Base-by-base conservation (phyloP, 2,113 vertebrate genomes). In the Merops nubicus region DNA sequence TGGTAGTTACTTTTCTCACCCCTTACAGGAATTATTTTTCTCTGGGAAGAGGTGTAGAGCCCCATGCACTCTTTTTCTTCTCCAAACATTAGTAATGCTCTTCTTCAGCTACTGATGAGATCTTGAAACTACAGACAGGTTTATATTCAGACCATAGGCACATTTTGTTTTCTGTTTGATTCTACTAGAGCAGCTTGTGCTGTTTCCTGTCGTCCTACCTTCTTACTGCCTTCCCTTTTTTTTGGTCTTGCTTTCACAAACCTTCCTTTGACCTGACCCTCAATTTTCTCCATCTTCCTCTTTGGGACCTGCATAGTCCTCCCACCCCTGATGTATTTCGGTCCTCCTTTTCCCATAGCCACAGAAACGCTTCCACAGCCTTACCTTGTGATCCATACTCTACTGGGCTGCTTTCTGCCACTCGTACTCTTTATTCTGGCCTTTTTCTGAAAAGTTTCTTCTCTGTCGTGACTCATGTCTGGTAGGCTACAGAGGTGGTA, bases 131-230 rank as follows among this genome's bases (percentile, higher is more conserved):
- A 56, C 67, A 76, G n/a, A 15, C n/a, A 77, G 19, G 51, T 76
- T 96, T 23, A 16, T 76, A 47, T 43, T 76, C 42, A 80, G 53
- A 72, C 33, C 31, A 62, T 23, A 84, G 43, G 12, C 40, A 53
- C 15, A 3, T 59, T 75, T 80, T 87, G 45, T 75, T 79, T 90
- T 89, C 54, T 72, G 1, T 87, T 56, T 80, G 68, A 65, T 94
- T 92, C 68, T 75, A 29, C 72, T 79, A 51, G 62, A 48, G 15
- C 47, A 84, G n/a, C 5, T 84, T 29, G 74, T 78, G 23, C 72
- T 88, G 69, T 85, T 89, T 87, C 43, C 77, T 90, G 47, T 80
- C 28, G 47, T 92, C 73, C 73, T 38, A 90, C 83, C 53, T 77
- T 80, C 82, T 87, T 75, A 31, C 22, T 84, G 36, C 63, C 83